These are phyloP conservation scores for Neodontobutis hainanensis DNA, from an alignment of 2,113 vertebrate species.

Conservation along the genomic window DNA sequence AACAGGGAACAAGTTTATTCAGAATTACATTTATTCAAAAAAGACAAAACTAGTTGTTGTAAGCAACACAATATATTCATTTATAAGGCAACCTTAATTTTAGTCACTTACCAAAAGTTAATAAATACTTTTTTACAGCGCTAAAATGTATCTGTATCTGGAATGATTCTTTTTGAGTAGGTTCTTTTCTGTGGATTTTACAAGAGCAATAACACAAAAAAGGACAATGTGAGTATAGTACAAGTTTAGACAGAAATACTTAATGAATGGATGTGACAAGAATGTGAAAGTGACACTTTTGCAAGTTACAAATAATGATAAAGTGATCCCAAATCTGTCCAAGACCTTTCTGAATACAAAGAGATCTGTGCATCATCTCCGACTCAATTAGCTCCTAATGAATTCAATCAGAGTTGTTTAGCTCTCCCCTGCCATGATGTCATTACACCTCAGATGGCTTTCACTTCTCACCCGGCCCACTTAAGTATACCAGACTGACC, in stretches of 20 bases:
- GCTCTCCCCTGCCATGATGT: not conserved
- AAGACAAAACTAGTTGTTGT: slow-evolving; percentile 5
- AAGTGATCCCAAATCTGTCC: not conserved
- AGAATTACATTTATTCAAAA: not conserved
- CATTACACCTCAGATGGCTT: not conserved
- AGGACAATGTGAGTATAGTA: not conserved
- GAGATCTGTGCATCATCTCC: slow-evolving; percentile 3
- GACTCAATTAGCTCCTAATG: slow-evolving; percentile 9
- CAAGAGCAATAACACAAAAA: slow-evolving; percentile 17
- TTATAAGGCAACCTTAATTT: slow-evolving; percentile 55
- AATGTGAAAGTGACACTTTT: not conserved
- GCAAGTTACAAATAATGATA: not conserved
- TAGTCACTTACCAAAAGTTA: not conserved
- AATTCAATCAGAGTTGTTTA: not conserved
- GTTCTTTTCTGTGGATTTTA: slow-evolving; percentile 11
- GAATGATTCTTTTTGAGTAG: too few species aligned
- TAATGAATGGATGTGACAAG: not conserved
- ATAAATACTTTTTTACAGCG: not conserved
- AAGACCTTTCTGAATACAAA: slow-evolving; percentile 9
- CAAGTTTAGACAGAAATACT: not conserved
- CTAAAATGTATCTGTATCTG: not conserved
- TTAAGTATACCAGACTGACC: slow-evolving; percentile 1
- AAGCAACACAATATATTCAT: slow-evolving; percentile 15
- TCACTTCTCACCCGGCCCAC: not conserved
- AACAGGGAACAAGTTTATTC: not conserved